Percentiles rank a stretch among this genome's conserved stretches.
Conservation (phyloP, 2,113 vertebrate species). For the Genyomyrus donnyi region DNA sequence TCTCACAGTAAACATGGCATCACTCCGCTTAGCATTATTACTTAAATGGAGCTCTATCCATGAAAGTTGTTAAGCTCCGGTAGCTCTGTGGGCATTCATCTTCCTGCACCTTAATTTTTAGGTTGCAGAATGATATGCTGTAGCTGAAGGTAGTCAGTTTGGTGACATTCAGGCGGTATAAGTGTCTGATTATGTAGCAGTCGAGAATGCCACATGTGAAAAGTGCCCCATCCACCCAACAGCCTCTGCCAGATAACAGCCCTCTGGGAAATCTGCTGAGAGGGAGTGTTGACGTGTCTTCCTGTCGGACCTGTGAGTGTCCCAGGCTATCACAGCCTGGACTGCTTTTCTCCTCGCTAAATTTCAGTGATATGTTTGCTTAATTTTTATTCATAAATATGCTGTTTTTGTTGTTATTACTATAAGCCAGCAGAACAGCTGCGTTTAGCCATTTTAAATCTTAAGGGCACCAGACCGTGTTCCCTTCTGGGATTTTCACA, state of each 20-base stretch:
- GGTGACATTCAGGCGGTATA: not conserved
- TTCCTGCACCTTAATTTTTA: not conserved
- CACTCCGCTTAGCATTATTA: not conserved
- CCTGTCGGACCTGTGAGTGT: constrained; percentile 88
- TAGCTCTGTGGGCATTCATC: not conserved
- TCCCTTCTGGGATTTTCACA: not conserved
- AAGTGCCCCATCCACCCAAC: constrained; percentile 22
- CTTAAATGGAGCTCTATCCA: not conserved
- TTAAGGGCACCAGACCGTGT: not conserved
- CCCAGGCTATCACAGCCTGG: constrained; percentile 9
- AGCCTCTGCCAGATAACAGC: constrained; percentile 93
- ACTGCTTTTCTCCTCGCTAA: not conserved
- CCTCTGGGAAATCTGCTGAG: constrained; percentile 89
- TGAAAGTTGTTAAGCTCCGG: not conserved
- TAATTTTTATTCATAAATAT: not conserved
- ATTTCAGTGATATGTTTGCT: constrained; percentile 8
- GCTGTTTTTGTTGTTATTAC: not conserved
- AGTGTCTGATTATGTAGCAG: not conserved
- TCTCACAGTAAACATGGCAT: not conserved
- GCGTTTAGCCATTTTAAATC: not conserved
- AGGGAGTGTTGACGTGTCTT: constrained; percentile 86
- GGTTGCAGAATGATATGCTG: not conserved
- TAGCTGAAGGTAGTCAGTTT: not conserved
- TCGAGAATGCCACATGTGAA: not conserved
- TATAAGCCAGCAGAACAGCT: not conserved